Evolutionary conservation across 2,113 vertebrate genomes (phyloP), one percentile per base, ranked within the genome.

Genomic region (Thunnus maccoyii): DNA sequence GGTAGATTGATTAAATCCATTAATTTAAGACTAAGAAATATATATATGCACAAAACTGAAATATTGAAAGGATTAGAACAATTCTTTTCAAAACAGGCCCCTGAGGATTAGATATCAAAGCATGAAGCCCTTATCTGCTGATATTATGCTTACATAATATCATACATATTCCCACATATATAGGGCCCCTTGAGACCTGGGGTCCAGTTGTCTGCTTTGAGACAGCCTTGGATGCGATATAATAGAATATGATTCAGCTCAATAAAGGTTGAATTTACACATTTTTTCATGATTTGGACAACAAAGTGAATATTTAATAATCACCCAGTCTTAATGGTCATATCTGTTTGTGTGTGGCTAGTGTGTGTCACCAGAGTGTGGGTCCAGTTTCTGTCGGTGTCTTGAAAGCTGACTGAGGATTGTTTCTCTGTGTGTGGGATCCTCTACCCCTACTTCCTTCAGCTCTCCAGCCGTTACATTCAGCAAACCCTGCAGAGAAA

Each of bases 391-490:
- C 76, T 90, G 73, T 32, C 83, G 76, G 51, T 94, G 87, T 73
- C 70, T 86, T 50, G 83, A 81, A 6, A 96, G 90, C 20, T 95
- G 87, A 7, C 8, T 71, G 58, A 95, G 78, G 71, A 96, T 94
- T 62, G 76, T 92, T 54, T 86, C 80, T 83, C 94, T 86, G 88
- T 96, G 92, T 3, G 83, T 20, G 13, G 79, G 79, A 44, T 94
- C 92, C 13, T 95, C 92, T 32, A 96, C 87, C 30, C 95, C 94
- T 5, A 84, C 89, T 30, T 92, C 90, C 67, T 78, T 93, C 73
- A 96, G 86, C 60, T 95, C 94, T 57, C 32, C 88, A 52, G 95
- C 92, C 1, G 88, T 94, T 3, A 93, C 92, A 25, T 87, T 72
- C 80, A 93, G 25, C 61, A 96, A 87, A 84, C 94, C 94, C 95